Evolutionary conservation across 2,797 vertebrate species (phyloP).

Genomic region (Phoebastria nigripes): DNA sequence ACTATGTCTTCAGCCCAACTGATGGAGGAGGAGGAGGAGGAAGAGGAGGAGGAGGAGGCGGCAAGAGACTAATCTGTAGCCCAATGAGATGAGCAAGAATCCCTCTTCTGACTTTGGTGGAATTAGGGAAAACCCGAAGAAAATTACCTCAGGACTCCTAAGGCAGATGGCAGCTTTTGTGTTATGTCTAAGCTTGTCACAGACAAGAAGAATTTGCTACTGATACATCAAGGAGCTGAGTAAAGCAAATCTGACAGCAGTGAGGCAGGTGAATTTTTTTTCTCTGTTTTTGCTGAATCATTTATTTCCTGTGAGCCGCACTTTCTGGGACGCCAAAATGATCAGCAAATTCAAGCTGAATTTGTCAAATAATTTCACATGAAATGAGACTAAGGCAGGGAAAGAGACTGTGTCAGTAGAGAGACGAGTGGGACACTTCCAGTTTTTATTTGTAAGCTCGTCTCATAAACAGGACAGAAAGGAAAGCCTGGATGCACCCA

Average conservation of each 20-base stretch:
- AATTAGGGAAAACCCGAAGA: background rate
- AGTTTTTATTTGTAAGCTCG: background rate
- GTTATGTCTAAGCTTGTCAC: slow-evolving; percentile 7
- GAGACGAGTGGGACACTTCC: background rate
- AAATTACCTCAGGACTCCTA: background rate
- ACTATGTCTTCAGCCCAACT: background rate
- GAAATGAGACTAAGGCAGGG: background rate
- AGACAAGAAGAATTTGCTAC: slow-evolving; percentile 10
- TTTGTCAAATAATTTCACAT: background rate
- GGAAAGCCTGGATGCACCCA: background rate
- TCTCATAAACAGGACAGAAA: background rate
- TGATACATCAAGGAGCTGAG: background rate
- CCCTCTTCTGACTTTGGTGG: background rate
- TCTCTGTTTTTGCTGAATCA: background rate
- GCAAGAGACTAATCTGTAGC: background rate
- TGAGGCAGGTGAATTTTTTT: background rate
- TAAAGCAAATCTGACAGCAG: background rate
- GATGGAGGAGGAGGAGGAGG: too few relatives aligned
- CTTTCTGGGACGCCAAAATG: background rate
- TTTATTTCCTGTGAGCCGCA: background rate
- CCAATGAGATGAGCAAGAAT: background rate
- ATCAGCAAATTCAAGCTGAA: background rate
- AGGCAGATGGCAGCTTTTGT: slow-evolving; percentile 16
- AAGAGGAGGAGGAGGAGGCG: too few relatives aligned
- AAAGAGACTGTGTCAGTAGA: background rate